Base-by-base conservation (phyloP, 1,140 invertebrate species). In the Drosophila punjabiensis region DNA sequence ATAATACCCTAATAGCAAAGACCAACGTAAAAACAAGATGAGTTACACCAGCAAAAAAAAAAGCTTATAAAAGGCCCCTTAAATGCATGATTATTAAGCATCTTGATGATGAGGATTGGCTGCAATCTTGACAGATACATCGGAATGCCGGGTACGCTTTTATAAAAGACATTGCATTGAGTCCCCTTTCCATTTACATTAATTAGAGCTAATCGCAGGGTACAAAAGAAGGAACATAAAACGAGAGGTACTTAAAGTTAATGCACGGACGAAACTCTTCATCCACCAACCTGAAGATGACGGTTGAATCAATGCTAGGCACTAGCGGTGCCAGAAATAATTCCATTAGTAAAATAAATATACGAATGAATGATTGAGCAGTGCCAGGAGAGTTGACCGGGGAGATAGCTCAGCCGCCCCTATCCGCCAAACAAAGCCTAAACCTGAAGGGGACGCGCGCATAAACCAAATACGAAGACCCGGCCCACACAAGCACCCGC, bases 301-400 rank as follows among this genome's bases (percentile, higher is more conserved):
- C 30, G 10, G 39, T 32, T 39, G 20, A 50, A 53, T 47, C 59
- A 35, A 18, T 20, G 45, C n/a, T 41, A 10, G 48, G n/a, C 30
- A 24, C 18, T 43, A 55, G 9, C 24, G 52, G 45, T 45, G 47
- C 73, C 70, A 45, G 66, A 82, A 82, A 90, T 91, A 91, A 90
- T 90, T 90, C 86, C 87, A 90, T 90, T 90, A 86, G 86, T 64
- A 78, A 80, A 78, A 91, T 90, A 90, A 90, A 90, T 91, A 90
- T 86, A 77, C 86, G 85, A 90, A 82, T 90, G 68, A 90, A 90
- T 90, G 86, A 90, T 90, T 90, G 82, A 90, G 82, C 67, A 90
- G 76, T 50, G 30, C 8, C 41, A 33, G 55, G 50, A 48, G 43
- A 74, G 35, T 60, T 61, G 60, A 5, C 41, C 39, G 68, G 59